Base-by-base conservation (phyloP, 2,888 invertebrate species). In the Aporophyla lueneburgensis region DNA sequence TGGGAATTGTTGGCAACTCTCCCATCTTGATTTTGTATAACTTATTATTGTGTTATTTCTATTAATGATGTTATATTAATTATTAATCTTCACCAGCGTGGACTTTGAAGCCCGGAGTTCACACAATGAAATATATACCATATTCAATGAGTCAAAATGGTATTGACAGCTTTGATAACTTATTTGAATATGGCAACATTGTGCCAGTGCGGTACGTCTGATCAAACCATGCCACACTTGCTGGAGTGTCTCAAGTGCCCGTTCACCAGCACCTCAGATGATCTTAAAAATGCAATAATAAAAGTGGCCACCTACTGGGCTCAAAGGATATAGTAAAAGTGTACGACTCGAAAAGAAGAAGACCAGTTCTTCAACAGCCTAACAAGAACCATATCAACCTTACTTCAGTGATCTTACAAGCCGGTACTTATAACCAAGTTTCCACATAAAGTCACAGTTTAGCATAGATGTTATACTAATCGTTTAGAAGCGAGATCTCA, bases 401-500 rank as follows among this genome's bases (percentile, higher is more conserved):
- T 33, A 24, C 21, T 49, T 33, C n/a, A 54, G 70, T 68, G 7
- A 16, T 12, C 9, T 33, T n/a, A 49, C 9, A 59, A 71, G 63
- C 71, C 81, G 85, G 85, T 87, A 87, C 88, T 87, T 85, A 76
- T 71, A 80, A 81, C 78, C 78, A 83, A 78, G 77, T 87, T 86
- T 74, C 78, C 83, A 67, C 56, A 81, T 65, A 46, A 72, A 86
- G 88, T 86, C 86, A 87, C 88, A 81, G 88, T 91, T 91, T 89
- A 89, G 93, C 90, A 93, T 93, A 93, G 91, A 87, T 92, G 90
- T 93, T 94, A 94, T 92, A 85, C 80, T 87, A 83, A 86, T 85
- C 80, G 93, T 94, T 83, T 88, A 88, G 88, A 87, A 67, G 94
- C 94, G 93, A 96, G 96, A 96, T 96, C 96, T 96, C 96, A 96